phyloP scores from a whole-genome alignment of 2,113 vertebrate genomes.

The Ploceus nigricollis region DNA sequence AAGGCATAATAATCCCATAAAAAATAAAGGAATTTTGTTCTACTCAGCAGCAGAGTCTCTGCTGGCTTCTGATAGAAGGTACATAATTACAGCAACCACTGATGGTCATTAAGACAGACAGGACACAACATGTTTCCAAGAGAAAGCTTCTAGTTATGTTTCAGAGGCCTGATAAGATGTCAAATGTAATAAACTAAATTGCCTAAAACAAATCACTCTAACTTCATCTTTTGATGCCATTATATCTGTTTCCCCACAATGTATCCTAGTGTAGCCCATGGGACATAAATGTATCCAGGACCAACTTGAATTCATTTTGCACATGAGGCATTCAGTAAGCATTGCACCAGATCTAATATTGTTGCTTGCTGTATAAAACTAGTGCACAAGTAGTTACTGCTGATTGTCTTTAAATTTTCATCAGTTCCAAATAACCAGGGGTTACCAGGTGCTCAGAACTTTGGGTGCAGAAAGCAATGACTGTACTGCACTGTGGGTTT shows the following conservation, averaged over 20 bases:
- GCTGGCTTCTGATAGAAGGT: not conserved
- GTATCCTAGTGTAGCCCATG: not conserved
- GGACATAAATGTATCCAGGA: not conserved
- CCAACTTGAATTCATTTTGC: not conserved
- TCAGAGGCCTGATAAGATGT: not conserved
- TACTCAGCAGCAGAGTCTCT: not conserved
- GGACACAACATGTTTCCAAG: not conserved
- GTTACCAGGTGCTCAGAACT: not conserved
- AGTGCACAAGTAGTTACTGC: not conserved
- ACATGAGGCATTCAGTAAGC: not conserved
- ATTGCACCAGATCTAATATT: not conserved
- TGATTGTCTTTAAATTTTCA: not conserved
- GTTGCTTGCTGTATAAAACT: not conserved
- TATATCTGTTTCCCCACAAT: not conserved
- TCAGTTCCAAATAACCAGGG: not conserved
- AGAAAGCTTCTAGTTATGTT: not conserved
- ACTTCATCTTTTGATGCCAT: conserved; percentile 13
- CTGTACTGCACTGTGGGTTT: not conserved
- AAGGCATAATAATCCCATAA: not conserved
- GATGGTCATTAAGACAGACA: not conserved
- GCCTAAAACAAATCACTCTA: conserved; percentile 10
- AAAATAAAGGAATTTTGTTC: not conserved
- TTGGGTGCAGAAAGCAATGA: not conserved
- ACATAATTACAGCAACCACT: not conserved
- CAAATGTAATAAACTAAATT: conserved; percentile 23